Base-by-base conservation (phyloP, 2,113 vertebrate genomes). In the Andinoacara biseriatus region DNA sequence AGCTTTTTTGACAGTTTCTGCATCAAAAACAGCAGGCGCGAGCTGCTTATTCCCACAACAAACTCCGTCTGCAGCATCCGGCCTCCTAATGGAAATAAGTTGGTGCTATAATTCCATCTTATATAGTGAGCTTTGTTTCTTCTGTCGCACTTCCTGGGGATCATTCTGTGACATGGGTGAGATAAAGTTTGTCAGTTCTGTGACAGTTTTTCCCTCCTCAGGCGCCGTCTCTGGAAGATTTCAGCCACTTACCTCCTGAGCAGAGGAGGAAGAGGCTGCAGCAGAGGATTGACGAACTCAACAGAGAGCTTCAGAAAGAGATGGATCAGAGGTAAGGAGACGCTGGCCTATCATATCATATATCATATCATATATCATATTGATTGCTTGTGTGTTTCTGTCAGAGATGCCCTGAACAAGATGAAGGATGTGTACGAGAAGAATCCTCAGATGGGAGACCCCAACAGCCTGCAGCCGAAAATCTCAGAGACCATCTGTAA, bases 401-500 rank as follows among this genome's bases (percentile, higher is more conserved):
- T 22, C 88, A 98, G 98, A 96, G 98, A 99, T 85, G 98, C 98
- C 2, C 96, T 99, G 89, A 99, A 99, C 94, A 99, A 99, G 96
- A 99, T 99, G 98, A 99, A 98, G 95, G 98, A 99, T n/a, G 98
- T 99, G 14, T 99, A 99, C 88, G 98, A 99, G 93, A 99, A 99
- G 94, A 99, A 97, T 89, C 97, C 98, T 38, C 98, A 99, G 92
- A 99, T 99, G 98, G 98, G 98, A 26, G 98, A 99, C 88, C 97
- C 98, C 63, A 93, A 92, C 92, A 99, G 98, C 93, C 96, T 99
- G 84, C 97, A 98, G 89, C 98, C 98, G 76, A 99, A 98, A 93
- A 96, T 99, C 93, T 97, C 97, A 18, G 98, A 99, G 91, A 99
- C 98, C 22, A 98, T 98, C 87, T 97, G 95, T 93, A 99, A 97